Conservation (phyloP, 2,797 vertebrate genomes). For the Carcharodon carcharias region DNA sequence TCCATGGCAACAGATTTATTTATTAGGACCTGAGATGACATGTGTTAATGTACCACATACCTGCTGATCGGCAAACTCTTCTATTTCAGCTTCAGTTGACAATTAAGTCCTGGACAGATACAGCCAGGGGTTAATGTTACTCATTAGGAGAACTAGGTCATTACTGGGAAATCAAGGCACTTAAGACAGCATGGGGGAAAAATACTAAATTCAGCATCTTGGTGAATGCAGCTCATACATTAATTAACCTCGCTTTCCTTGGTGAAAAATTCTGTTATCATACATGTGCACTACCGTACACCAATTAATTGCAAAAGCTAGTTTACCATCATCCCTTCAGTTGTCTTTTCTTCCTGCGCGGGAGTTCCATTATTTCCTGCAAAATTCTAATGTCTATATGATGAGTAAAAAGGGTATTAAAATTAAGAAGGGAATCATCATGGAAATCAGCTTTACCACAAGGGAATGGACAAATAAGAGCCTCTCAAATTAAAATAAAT, state of each 20-base stretch:
- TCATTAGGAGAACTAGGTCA: conserved; percentile 99
- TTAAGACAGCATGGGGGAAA: conserved; percentile 79
- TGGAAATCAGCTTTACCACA: conserved; percentile 93
- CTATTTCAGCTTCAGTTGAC: conserved; percentile 89
- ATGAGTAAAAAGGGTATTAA: conserved; percentile 96
- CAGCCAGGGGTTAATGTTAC: conserved; percentile 99
- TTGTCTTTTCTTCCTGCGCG: conserved; percentile 80
- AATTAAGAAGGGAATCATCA: conserved; percentile 96
- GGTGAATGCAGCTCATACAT: conserved; percentile 91
- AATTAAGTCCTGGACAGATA: conserved; percentile 99
- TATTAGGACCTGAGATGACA: conserved; percentile 77
- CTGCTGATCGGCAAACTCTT: conserved; percentile 72
- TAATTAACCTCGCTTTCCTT: conserved; percentile 99
- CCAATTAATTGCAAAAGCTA: conserved; percentile 92
- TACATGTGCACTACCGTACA: conserved; percentile 86
- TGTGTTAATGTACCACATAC: conserved; percentile 82
- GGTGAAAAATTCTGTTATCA: conserved; percentile 78
- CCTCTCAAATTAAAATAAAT: conserved; percentile 98
- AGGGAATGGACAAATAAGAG: conserved; percentile 91
- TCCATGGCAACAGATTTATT: conserved; percentile 78
- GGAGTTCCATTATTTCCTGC: conserved; percentile 87
- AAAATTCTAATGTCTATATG: conserved; percentile 89
- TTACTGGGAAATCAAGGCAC: conserved; percentile 98
- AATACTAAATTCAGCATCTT: conserved; percentile 89
- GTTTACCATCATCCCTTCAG: conserved; percentile 81